phyloP scores from a whole-genome alignment of 2,797 vertebrate genomes.

The Acropternis orthonyx region DNA sequence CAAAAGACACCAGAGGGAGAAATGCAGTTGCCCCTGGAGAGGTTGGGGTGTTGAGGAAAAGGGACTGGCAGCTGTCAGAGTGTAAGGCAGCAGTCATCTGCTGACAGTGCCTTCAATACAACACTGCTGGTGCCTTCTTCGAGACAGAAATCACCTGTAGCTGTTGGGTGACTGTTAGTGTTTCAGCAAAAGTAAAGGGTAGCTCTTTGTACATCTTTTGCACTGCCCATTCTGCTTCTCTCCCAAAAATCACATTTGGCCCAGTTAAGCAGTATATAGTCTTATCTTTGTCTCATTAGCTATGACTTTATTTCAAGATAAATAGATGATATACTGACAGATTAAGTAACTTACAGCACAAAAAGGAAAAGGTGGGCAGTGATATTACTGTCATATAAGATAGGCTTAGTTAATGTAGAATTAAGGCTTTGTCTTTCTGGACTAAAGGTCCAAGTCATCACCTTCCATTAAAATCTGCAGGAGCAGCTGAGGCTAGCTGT shows the following conservation, averaged over 20 bases:
- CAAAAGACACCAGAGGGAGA: background rate
- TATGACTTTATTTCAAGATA: background rate
- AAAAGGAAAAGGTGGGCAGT: background rate
- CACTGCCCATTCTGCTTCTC: background rate
- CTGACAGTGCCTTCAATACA: background rate
- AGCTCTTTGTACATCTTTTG: background rate
- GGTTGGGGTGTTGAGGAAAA: background rate
- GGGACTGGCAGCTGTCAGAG: background rate
- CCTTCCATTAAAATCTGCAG: background rate
- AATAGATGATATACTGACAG: background rate
- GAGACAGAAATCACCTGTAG: background rate
- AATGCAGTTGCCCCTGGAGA: background rate
- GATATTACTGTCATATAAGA: background rate
- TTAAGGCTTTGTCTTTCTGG: background rate
- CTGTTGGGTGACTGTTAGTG: accelerated
- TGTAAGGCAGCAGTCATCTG: background rate
- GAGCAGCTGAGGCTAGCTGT: background rate
- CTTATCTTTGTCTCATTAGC: background rate
- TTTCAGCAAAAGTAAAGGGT: background rate
- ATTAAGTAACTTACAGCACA: background rate
- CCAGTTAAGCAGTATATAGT: background rate
- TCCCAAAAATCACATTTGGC: background rate
- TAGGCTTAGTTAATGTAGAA: background rate
- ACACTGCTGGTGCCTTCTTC: background rate
- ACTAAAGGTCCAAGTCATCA: background rate